These are phyloP conservation scores for Galaxea fascicularis DNA, from an alignment of 92 coral and sea anemone genomes.

Conservation along the genomic window DNA sequence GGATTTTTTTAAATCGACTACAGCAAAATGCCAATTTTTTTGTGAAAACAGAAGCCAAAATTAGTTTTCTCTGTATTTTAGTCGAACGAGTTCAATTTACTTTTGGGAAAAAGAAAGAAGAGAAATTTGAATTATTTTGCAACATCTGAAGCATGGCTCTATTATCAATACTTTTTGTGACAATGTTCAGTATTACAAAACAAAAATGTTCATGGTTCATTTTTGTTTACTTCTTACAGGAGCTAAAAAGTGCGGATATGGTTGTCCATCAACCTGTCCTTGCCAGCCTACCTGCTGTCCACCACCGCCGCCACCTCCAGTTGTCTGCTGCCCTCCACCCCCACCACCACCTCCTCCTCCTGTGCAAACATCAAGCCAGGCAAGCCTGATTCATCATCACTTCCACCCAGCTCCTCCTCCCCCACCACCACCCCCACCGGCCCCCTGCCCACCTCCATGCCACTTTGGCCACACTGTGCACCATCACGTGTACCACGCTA, in stretches of 20 bases:
- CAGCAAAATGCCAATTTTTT: too few relatives aligned
- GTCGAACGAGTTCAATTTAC: too few relatives aligned
- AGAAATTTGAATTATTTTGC: too few relatives aligned
- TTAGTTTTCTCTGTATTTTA: too few relatives aligned
- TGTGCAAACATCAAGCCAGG: conserved; percentile 40
- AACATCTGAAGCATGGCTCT: too few relatives aligned
- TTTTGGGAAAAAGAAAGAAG: too few relatives aligned
- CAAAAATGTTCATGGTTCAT: not conserved
- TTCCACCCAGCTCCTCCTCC: conserved; percentile 82
- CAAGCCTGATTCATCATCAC: conserved; percentile 49
- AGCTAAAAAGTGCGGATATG: conserved; percentile 55
- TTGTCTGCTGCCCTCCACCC: conserved; percentile 49
- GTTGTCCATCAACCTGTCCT: conserved; percentile 45
- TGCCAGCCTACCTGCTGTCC: conserved; percentile 57
- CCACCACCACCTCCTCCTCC: conserved; percentile 88
- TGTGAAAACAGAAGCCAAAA: too few relatives aligned
- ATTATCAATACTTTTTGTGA: too few relatives aligned
- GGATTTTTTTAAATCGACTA: too few relatives aligned
- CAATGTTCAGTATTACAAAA: too few relatives aligned
- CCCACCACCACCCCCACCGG: conserved; percentile 73
- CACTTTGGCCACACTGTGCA: conserved; percentile 66
- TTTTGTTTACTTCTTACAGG: conserved; percentile 10
- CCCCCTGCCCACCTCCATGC: conserved; percentile 87
- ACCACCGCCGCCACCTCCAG: conserved; percentile 77
- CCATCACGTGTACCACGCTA: conserved; percentile 56